Evolutionary conservation across 1,140 invertebrate species (phyloP).

Genomic region (Panulirus ornatus): DNA sequence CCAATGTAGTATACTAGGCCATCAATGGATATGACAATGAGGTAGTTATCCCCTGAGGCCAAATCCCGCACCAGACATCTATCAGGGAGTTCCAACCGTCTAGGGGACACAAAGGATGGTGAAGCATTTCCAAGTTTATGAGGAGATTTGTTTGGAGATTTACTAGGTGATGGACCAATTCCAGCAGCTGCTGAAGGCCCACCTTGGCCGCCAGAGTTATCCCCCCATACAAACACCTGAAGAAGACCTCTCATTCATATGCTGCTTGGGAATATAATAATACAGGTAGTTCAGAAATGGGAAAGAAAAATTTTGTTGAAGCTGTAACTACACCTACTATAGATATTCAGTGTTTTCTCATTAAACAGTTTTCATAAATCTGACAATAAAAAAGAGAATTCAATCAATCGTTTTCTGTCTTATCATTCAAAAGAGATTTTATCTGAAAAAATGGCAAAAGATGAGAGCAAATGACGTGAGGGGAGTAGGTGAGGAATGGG

Average conservation of each 20-base stretch:
- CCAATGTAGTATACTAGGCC: constrained; percentile 77
- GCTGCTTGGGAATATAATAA: not conserved
- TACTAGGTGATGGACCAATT: not conserved
- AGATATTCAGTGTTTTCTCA: no score
- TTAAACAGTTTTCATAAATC: no score
- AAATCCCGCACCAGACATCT: constrained; percentile 80
- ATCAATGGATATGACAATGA: constrained; percentile 84
- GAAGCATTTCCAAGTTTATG: not conserved
- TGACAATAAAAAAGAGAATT: no score
- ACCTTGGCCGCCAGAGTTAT: constrained; percentile 36
- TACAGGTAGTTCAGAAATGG: not conserved
- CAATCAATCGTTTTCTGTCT: no score
- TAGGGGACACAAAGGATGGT: constrained; percentile 9
- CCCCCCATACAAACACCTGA: constrained; percentile 60
- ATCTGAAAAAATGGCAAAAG: no score
- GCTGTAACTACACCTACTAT: no score
- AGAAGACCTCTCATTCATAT: not conserved
- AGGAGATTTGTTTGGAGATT: constrained; percentile 52
- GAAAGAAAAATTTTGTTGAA: not conserved
- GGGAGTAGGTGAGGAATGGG: no score
- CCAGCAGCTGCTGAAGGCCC: not conserved
- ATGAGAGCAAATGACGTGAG: no score
- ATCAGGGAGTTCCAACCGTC: constrained; percentile 45
- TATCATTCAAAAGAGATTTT: no score
- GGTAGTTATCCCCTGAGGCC: constrained; percentile 86